Conservation (phyloP, 2,888 invertebrate species). For the Norana najaformis region DNA sequence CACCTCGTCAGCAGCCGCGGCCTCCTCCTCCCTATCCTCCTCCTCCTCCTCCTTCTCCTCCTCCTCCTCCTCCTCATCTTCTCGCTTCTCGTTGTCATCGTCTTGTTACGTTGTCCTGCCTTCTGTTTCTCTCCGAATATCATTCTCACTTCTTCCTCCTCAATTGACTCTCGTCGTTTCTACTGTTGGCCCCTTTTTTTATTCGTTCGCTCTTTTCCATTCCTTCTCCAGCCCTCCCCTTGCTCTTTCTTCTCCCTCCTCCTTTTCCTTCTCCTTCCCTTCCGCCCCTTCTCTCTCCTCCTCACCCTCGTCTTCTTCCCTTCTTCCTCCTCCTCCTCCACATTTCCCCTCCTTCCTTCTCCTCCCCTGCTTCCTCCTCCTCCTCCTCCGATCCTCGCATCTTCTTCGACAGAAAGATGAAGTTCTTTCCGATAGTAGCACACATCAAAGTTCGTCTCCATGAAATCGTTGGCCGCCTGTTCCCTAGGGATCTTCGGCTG, state of each 20-base stretch:
- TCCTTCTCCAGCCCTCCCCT: background rate
- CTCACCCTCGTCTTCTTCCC: background rate
- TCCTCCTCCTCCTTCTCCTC: background rate
- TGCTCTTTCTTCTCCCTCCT: fast-evolving
- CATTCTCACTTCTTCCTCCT: too few species aligned
- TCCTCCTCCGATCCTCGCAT: background rate
- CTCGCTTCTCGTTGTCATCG: background rate
- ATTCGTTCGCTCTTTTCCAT: background rate
- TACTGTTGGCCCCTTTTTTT: too few species aligned
- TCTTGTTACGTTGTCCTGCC: background rate
- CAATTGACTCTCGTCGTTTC: too few species aligned
- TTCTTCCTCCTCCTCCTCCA: background rate
- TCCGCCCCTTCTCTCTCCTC: background rate
- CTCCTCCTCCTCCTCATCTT: background rate
- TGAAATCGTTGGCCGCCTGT: background rate
- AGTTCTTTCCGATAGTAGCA: background rate
- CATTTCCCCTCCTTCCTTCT: background rate
- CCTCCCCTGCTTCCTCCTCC: background rate
- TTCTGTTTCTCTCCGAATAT: background rate
- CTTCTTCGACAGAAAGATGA: background rate
- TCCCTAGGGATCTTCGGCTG: background rate
- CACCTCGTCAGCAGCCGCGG: background rate
- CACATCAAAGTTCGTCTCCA: background rate
- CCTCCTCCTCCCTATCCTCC: background rate
- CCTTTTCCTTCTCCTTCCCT: background rate